These are phyloP conservation scores for Himalopsyche japonica DNA, from an alignment of 2,888 invertebrate genomes.

Conservation along the genomic window DNA sequence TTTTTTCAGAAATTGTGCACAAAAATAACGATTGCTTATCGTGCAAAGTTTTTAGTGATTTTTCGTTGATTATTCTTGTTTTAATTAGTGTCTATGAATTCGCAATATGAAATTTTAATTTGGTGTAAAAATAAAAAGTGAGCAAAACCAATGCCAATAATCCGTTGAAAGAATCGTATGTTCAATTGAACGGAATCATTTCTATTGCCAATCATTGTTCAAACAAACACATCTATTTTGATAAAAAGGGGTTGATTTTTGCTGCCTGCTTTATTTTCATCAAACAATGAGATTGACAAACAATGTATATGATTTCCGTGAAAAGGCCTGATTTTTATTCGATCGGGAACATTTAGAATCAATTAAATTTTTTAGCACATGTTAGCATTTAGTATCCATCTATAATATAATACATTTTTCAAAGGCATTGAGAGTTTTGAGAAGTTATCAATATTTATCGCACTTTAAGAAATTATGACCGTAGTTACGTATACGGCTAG, in stretches of 20 bases:
- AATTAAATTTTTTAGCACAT: not conserved
- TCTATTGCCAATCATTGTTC: not conserved
- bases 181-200: not conserved
- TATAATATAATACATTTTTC: not conserved
- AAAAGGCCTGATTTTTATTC: not conserved
- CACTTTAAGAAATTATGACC: not conserved
- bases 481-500: too few species aligned
- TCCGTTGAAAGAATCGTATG: not conserved
- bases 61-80: too few species aligned
- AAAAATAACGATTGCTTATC: too few species aligned
- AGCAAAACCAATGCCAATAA: not conserved
- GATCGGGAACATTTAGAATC: not conserved
- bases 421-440: not conserved
- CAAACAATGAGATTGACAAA: not conserved
- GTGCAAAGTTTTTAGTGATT: too few species aligned
- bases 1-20: too few species aligned
- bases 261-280: not conserved
- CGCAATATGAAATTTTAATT: too few species aligned
- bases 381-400: not conserved
- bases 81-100: too few species aligned
- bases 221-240: not conserved
- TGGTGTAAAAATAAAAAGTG: not conserved
- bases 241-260: not conserved
- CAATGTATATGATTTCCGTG: not conserved
- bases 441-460: not conserved